These are phyloP conservation scores for Meta bourneti DNA, from an alignment of 2,888 invertebrate genomes.

Conservation along the genomic window DNA sequence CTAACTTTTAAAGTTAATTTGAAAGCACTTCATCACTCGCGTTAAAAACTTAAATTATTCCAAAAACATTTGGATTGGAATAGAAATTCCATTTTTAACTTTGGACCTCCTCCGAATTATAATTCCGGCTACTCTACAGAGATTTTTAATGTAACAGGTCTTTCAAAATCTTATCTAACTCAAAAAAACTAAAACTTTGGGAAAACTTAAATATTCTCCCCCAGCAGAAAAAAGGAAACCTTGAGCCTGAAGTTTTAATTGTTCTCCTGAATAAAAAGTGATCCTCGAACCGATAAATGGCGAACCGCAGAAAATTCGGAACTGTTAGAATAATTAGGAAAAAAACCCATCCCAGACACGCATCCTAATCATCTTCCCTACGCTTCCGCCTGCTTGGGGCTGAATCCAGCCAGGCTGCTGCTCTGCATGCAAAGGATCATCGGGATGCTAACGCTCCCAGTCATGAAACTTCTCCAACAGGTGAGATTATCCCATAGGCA, in stretches of 20 bases:
- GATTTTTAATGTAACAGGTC: no score
- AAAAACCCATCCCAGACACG: slow-evolving; percentile 7
- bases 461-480: slow-evolving; percentile 27
- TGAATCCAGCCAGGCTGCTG: slow-evolving; percentile 3
- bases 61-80: no score
- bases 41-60: no score
- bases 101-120: no score
- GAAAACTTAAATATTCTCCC: no score
- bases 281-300: background rate
- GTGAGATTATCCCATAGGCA: slow-evolving; percentile 29
- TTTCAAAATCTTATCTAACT: no score
- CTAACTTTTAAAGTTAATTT: no score
- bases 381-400: slow-evolving; percentile 35
- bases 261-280: background rate
- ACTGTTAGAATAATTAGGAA: background rate
- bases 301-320: background rate
- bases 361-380: slow-evolving; percentile 17
- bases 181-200: no score
- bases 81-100: no score
- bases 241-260: background rate
- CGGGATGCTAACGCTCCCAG: slow-evolving; percentile 32
- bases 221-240: background rate
- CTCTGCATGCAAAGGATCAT: background rate
- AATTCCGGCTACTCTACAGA: no score
- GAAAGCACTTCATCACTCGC: no score